Evolutionary conservation across 1,140 invertebrate species (phyloP), one percentile per base, ranked within the genome.

Genomic region (Heliconius melpomene): DNA sequence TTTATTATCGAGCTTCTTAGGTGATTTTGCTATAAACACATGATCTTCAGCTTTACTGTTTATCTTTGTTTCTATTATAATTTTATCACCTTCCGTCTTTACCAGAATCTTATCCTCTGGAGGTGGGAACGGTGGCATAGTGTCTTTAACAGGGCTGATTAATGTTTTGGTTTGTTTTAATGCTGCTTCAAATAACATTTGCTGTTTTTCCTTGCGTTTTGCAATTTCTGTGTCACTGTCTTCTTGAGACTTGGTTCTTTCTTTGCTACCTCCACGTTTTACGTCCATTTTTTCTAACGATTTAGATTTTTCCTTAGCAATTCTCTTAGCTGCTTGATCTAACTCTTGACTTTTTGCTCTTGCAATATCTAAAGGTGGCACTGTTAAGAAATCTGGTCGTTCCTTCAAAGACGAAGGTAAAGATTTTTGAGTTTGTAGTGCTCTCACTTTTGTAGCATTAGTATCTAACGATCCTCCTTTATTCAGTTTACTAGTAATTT

Each of bases 91-190:
- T 83, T 96, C 95, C 0, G 95, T 96, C 89, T 96, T 96, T 0
- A 96, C 95, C 9, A 95, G 79, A 71, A 96, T 96, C 87, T 96
- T 96, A 89, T 97, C 96, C 88, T 96, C 96, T 23, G 96, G 96
- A 70, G 95, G 95, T 29, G 96, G 96, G 85, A 97, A 97, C 16
- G 96, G 95, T 6, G 96, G 96, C 79, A 96, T 82, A 3, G 95
- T 94, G 87, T 96, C 96, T 88, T 96, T 96, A 0, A 96, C 96
- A 7, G 96, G 96, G 90, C 96, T 96, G 38, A 96, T 95, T 81
- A 97, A 90, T 3, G 96, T 96, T 86, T 96, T 96, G 1, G 96
- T 96, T 90, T 96, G 96, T 87, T 96, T 96, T 83, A 97, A 95
- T 9, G 96, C 96, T 26, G 96, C 96, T 91, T 97, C 96, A 85